Base-by-base conservation (phyloP, 2,888 invertebrate species). In the Bhutanitis thaidina region DNA sequence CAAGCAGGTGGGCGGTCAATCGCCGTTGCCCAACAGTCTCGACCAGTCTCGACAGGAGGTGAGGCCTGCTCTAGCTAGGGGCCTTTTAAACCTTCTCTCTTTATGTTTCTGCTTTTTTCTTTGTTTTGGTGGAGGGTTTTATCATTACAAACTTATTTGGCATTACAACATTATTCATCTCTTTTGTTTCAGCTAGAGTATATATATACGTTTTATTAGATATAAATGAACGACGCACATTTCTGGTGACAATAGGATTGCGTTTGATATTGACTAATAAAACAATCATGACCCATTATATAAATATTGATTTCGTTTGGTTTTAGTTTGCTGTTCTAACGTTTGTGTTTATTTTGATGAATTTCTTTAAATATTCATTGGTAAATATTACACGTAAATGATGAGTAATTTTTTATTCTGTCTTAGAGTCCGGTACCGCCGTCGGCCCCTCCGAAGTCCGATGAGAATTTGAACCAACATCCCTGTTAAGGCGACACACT, bases 401-500 rank as follows among this genome's bases (percentile, higher is more conserved):
- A 40, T 38, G 37, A 12, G 57, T 69, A 63, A 73, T 69, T 79
- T 20, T 43, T 41, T 52, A 15, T 80, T 80, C 80, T 84, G 61
- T 62, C 65, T 55, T 91, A 94, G 94, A 94, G 93, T 88, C 94
- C 94, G 70, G 86, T 92, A 75, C 94, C 93, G 74, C 90, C 90
- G 65, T 79, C 80, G 67, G 80, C 82, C 76, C 86, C 85, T 71
- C 92, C 92, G 74, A 92, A 92, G 69, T 91, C 93, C 65, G 94
- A 94, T 77, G 94, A 93, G 79, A 94, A 94, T 89, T 90, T 94
- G 86, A 94, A 94, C 86, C 92, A 93, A 72, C 92, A 93, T 72
- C 90, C 91, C 74, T 90, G 85, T 85, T 91, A 91, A 80, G 69
- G 65, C 47, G 37, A 36, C 45, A 10, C 53, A 56, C 53, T 48